Conservation (phyloP, 2,797 vertebrate genomes). For the Parauchenoglanis punctatus region DNA sequence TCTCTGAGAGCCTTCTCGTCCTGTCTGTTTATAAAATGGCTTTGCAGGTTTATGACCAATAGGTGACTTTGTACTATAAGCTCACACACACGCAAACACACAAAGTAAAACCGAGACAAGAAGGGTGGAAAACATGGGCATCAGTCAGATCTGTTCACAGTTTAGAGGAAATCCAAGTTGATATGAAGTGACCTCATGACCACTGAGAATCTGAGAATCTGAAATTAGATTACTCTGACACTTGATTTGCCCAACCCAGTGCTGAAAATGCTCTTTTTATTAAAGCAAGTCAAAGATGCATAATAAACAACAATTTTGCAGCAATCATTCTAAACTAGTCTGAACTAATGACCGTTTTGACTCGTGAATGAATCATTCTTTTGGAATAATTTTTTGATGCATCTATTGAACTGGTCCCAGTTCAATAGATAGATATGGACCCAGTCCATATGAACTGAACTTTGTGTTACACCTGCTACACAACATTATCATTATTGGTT, state of each 20-base stretch:
- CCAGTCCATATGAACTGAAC: neutral
- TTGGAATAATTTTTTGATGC: neutral
- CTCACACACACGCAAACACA: constrained; percentile 11
- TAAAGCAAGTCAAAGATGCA: neutral
- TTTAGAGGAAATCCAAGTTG: neutral
- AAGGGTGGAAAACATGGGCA: neutral
- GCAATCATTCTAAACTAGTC: neutral
- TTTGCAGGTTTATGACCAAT: constrained; percentile 59
- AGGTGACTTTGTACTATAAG: constrained; percentile 56
- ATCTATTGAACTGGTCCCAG: neutral
- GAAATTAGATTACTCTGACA: no score
- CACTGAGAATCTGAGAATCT: neutral
- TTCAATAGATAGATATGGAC: no score
- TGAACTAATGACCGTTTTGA: neutral
- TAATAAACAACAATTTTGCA: neutral
- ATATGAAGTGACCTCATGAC: neutral
- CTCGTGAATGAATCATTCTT: neutral
- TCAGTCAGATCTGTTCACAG: neutral
- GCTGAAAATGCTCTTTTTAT: neutral
- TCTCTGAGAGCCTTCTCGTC: constrained; percentile 44
- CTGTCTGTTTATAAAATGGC: constrained; percentile 49
- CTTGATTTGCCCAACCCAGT: neutral
- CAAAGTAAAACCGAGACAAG: constrained; percentile 11
- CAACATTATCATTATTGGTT: neutral
- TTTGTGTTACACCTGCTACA: neutral